phyloP scores from a whole-genome alignment of 2,888 invertebrate genomes.

The Axea sp. region DNA sequence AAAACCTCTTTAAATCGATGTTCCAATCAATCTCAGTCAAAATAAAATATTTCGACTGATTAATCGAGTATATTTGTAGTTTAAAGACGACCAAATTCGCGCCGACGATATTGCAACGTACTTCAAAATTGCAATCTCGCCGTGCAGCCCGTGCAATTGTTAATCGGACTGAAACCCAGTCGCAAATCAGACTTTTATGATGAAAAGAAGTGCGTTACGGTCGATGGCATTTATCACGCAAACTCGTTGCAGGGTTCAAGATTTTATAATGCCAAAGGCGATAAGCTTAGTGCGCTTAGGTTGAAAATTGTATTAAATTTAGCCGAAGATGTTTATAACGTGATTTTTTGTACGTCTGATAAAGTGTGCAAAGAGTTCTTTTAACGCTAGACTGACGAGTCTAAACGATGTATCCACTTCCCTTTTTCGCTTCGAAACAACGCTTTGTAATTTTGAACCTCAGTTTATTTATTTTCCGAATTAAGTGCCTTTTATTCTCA shows the following conservation, averaged over 20 bases:
- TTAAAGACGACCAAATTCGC: slow-evolving; percentile 8
- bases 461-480: not conserved
- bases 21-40: slow-evolving; percentile 21
- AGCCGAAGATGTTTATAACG: slow-evolving; percentile 55
- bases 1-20: not conserved
- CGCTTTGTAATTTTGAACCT: slow-evolving; percentile 1
- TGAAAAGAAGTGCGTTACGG: slow-evolving; percentile 28
- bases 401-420: slow-evolving; percentile 31
- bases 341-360: slow-evolving; percentile 54
- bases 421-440: slow-evolving; percentile 13
- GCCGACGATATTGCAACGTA: not conserved
- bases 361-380: slow-evolving; percentile 61
- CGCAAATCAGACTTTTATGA: slow-evolving; percentile 25
- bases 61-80: slow-evolving; percentile 2
- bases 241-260: slow-evolving; percentile 43
- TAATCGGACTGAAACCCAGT: slow-evolving; percentile 30
- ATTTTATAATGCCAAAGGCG: slow-evolving; percentile 62
- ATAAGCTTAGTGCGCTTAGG: slow-evolving; percentile 60
- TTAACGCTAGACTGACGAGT: slow-evolving; percentile 64
- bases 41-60: not conserved
- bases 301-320: slow-evolving; percentile 58
- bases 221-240: slow-evolving; percentile 59
- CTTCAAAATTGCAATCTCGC: not conserved
- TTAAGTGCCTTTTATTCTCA: slow-evolving; percentile 21
- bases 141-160: slow-evolving; percentile 19